Percentiles rank a stretch among this genome's conserved stretches.
Conservation (phyloP, 2,888 invertebrate species). For the Heliconius cydno region DNA sequence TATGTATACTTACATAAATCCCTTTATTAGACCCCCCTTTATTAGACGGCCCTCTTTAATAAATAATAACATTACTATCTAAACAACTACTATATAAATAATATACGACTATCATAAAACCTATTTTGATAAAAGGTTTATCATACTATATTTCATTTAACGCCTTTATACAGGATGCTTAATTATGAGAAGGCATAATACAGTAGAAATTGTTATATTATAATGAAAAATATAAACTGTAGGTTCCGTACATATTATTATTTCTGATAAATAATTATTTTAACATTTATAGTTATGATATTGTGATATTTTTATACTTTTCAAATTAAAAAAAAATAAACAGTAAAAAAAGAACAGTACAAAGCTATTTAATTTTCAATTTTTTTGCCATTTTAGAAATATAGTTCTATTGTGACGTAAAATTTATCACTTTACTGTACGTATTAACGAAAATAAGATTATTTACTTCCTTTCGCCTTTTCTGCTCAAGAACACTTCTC, state of each 20-base stretch:
- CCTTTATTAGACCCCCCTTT: neutral
- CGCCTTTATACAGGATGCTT: conserved; percentile 3
- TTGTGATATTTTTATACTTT: no score
- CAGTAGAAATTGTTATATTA: neutral
- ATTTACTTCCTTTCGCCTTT: no score
- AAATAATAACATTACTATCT: neutral
- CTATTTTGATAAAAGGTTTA: conserved; percentile 6
- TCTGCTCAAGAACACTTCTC: no score
- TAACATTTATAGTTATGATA: no score
- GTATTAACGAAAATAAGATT: no score
- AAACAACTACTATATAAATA: conserved; percentile 3
- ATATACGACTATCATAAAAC: conserved; percentile 13
- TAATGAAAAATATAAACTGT: neutral
- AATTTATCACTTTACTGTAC: no score
- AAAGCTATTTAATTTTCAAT: no score
- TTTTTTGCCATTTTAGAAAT: no score
- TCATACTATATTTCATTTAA: conserved; percentile 7
- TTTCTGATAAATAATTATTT: neutral
- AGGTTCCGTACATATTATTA: neutral
- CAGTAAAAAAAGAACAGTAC: no score
- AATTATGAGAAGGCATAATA: conserved; percentile 1
- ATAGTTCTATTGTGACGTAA: no score
- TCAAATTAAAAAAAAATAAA: no score
- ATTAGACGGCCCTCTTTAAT: neutral
- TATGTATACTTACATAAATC: no score